These are phyloP conservation scores for Labeo rohita DNA, from an alignment of 2,113 vertebrate species.

Conservation along the genomic window DNA sequence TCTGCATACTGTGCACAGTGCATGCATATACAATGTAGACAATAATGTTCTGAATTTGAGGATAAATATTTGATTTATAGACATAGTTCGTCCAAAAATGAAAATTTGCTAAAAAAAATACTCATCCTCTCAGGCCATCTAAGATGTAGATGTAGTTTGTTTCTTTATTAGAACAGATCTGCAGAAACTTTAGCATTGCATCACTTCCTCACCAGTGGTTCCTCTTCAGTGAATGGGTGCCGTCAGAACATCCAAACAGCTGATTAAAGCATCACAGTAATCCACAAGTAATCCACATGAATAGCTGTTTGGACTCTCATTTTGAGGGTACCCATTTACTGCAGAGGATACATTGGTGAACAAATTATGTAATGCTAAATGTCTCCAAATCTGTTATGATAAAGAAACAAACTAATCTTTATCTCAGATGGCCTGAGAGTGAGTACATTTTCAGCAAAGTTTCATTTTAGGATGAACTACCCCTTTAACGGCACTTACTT, in stretches of 20 bases:
- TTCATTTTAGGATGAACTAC: not conserved
- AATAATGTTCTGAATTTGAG: not conserved
- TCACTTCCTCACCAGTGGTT: not conserved
- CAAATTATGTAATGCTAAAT: not conserved
- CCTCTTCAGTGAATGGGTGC: not conserved
- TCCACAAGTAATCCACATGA: not conserved
- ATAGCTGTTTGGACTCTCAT: not conserved
- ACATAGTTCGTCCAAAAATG: too few species aligned
- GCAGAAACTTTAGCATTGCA: not conserved
- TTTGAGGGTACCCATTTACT: not conserved
- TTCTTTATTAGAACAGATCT: not conserved
- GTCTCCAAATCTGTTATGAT: not conserved
- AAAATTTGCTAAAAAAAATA: too few species aligned
- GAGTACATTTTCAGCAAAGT: not conserved
- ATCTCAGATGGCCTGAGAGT: not conserved
- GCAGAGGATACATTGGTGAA: not conserved
- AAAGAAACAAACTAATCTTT: not conserved
- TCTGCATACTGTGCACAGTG: not conserved
- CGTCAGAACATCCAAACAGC: not conserved
- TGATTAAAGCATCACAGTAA: not conserved
- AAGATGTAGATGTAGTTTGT: not conserved
- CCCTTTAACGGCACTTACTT: conserved; percentile 5
- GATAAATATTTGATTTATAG: not conserved
- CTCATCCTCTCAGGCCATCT: not conserved
- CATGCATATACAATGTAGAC: not conserved